Evolutionary conservation across 2,888 invertebrate genomes (phyloP).

Genomic region (Adelphocoris suturalis): DNA sequence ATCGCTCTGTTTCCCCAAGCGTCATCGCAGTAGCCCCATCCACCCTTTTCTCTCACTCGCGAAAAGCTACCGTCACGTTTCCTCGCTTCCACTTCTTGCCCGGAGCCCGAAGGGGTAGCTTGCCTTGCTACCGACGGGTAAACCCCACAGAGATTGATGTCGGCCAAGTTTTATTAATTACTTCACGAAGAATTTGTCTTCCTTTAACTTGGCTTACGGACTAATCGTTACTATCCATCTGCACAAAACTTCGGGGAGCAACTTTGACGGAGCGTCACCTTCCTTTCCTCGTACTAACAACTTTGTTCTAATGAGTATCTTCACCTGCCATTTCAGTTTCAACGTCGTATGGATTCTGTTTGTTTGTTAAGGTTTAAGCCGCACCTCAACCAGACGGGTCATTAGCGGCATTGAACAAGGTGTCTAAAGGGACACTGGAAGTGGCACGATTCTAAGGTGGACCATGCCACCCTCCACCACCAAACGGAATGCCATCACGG

Average conservation of each 20-base stretch:
- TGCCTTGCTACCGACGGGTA: background rate
- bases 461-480: no score
- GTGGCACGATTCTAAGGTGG: no score
- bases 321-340: slow-evolving; percentile 30
- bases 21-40: slow-evolving; percentile 19
- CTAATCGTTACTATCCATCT: slow-evolving; percentile 62
- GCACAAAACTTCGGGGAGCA: slow-evolving; percentile 35
- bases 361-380: no score
- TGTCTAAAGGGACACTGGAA: no score
- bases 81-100: slow-evolving; percentile 4
- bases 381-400: no score
- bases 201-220: slow-evolving; percentile 58
- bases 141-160: slow-evolving; percentile 54
- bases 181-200: slow-evolving; percentile 66
- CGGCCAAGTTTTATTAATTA: slow-evolving; percentile 63
- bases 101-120: background rate
- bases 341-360: background rate
- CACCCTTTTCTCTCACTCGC: background rate
- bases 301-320: slow-evolving; percentile 41
- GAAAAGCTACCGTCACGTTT: background rate
- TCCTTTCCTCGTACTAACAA: background rate
- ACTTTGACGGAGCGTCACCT: slow-evolving; percentile 20
- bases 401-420: no score
- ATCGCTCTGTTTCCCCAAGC: slow-evolving; percentile 44
- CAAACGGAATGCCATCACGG: no score